Conservation (phyloP, 2,797 vertebrate genomes). For the Rhincodon typus region DNA sequence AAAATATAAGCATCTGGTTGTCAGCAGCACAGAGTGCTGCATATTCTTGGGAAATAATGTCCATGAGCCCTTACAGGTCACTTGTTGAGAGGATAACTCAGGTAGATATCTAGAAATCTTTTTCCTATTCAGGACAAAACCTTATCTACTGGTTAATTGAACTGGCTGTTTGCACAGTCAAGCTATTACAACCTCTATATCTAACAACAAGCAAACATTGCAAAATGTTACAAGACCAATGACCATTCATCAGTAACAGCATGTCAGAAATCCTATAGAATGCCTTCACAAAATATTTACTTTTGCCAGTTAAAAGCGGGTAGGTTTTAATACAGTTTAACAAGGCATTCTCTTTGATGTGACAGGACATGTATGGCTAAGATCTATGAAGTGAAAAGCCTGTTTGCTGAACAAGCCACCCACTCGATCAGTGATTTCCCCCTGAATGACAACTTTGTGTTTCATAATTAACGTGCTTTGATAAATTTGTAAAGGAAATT, state of each 20-base stretch:
- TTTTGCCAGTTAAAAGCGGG: constrained; percentile 15
- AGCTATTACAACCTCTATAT: constrained; percentile 14
- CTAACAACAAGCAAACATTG: constrained; percentile 37
- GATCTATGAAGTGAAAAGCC: constrained; percentile 3
- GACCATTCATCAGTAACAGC: neutral
- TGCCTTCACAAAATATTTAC: constrained; percentile 37
- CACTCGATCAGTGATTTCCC: neutral
- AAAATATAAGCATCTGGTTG: neutral
- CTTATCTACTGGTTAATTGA: constrained; percentile 30
- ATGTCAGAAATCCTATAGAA: constrained; percentile 33
- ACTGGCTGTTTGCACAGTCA: constrained; percentile 31
- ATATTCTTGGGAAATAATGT: neutral
- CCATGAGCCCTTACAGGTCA: constrained; percentile 7
- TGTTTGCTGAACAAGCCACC: neutral
- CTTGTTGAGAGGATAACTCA: constrained; percentile 15
- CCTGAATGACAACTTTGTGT: neutral
- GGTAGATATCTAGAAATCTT: constrained; percentile 11
- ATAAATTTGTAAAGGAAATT: neutral
- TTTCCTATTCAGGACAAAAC: constrained; percentile 10
- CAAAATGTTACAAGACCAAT: constrained; percentile 28
- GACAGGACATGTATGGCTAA: neutral
- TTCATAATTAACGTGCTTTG: constrained; percentile 16
- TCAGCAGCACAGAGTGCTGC: neutral
- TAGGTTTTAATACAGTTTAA: constrained; percentile 23
- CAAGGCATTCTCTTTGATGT: constrained; percentile 29